Conservation (phyloP, 2,113 vertebrate genomes). For the Choloepus hoffmanni region DNA sequence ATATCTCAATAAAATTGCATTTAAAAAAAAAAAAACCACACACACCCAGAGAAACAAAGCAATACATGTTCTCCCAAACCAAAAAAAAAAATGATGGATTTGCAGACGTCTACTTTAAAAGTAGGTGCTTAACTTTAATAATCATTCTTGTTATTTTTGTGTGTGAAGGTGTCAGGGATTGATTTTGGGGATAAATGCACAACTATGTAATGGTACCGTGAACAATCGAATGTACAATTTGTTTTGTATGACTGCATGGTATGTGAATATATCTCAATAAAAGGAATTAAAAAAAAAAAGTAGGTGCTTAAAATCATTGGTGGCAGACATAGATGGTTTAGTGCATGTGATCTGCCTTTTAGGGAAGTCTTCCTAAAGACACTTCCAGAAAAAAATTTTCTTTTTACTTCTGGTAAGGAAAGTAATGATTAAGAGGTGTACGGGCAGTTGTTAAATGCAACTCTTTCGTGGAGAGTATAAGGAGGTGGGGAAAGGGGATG, state of each 20-base stretch:
- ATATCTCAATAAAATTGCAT: no score
- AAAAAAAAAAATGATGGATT: neutral
- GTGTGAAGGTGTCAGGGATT: no score
- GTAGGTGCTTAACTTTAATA: no score
- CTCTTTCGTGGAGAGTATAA: neutral
- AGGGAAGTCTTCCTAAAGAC: neutral
- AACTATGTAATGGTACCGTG: no score
- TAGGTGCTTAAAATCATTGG: neutral
- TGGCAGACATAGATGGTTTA: neutral
- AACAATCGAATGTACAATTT: no score
- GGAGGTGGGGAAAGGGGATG: rapidly evolving
- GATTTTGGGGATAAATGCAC: no score
- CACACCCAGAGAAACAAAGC: neutral
- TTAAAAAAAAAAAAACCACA: no score
- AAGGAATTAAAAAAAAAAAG: no score
- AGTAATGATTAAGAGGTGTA: neutral
- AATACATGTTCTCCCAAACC: neutral
- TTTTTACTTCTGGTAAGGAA: neutral
- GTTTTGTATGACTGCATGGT: no score
- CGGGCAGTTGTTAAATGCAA: neutral
- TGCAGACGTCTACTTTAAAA: neutral
- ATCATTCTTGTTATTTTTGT: no score
- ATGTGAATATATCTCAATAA: no score
- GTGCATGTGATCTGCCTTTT: neutral
- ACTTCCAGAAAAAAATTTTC: neutral